These are phyloP conservation scores for Apteryx mantelli DNA, from an alignment of 2,113 vertebrate genomes.

Conservation along the genomic window DNA sequence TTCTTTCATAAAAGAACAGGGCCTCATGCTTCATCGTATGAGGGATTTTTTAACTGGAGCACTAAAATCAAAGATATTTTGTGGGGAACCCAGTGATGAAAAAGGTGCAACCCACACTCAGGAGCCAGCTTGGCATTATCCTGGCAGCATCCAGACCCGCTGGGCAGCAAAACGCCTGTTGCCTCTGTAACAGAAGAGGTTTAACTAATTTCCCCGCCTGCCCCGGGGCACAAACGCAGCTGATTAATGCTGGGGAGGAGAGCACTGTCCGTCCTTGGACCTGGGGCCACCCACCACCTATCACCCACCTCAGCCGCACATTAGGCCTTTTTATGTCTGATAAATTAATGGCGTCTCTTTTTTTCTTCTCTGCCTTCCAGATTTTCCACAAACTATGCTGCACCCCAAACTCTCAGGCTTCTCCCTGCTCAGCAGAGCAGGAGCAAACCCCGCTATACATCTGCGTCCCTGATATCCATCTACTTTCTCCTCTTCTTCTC, in stretches of 20 bases:
- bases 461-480: neutral
- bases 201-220: no score
- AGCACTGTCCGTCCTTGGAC: neutral
- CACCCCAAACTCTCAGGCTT: neutral
- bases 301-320: no score
- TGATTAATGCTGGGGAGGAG: neutral
- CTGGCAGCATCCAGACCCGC: neutral
- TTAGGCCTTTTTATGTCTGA: neutral
- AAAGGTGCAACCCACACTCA: neutral
- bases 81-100: neutral
- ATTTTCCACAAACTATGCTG: neutral
- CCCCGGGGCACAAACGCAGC: no score
- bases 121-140: neutral
- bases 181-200: neutral
- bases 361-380: no score
- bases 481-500: neutral
- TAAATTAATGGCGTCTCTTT: neutral
- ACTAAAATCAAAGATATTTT: neutral
- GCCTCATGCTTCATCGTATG: neutral
- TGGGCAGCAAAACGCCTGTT: neutral
- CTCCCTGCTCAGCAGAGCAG: neutral
- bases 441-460: neutral
- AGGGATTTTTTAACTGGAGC: neutral
- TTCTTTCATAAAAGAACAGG: neutral
- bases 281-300: no score